Conservation (phyloP, 2,797 vertebrate genomes). For the Phyllotis vaccarum region DNA sequence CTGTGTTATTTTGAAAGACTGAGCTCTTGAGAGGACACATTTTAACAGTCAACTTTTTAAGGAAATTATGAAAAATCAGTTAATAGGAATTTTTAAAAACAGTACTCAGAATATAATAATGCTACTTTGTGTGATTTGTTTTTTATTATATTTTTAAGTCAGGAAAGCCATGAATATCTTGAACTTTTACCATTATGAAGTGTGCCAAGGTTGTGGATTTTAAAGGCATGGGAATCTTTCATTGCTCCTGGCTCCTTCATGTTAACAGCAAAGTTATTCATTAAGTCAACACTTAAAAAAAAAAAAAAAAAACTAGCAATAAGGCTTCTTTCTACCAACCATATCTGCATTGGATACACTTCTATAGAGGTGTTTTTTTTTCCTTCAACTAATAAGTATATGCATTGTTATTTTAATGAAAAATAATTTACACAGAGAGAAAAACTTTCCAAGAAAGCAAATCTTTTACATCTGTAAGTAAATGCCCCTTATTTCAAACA, state of each 20-base stretch:
- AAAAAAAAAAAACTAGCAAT: conserved; percentile 51
- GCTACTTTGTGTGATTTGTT: conserved; percentile 76
- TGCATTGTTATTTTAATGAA: conserved; percentile 74
- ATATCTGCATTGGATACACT: conserved; percentile 76
- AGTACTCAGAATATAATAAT: conserved; percentile 81
- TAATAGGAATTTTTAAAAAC: conserved; percentile 71
- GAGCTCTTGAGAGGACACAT: conserved; percentile 62
- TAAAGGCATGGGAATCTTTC: conserved; percentile 86
- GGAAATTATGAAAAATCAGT: conserved; percentile 80
- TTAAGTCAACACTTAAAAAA: conserved; percentile 79
- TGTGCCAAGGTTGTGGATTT: conserved; percentile 83
- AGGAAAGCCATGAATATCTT: conserved; percentile 79
- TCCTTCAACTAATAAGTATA: conserved; percentile 64
- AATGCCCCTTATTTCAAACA: conserved; percentile 59
- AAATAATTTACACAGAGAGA: conserved; percentile 70
- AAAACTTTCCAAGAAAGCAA: conserved; percentile 69
- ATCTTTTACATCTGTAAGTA: conserved; percentile 58
- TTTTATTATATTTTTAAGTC: conserved; percentile 71
- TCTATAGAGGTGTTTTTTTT: conserved; percentile 63
- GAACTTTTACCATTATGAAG: conserved; percentile 85
- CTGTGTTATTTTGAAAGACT: conserved; percentile 46
- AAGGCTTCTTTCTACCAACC: conserved; percentile 78
- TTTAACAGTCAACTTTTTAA: conserved; percentile 58
- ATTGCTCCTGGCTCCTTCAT: conserved; percentile 75
- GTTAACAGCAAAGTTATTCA: conserved; percentile 83